Conservation (phyloP, 2,113 vertebrate species). For the Mastomys natalensis region DNA sequence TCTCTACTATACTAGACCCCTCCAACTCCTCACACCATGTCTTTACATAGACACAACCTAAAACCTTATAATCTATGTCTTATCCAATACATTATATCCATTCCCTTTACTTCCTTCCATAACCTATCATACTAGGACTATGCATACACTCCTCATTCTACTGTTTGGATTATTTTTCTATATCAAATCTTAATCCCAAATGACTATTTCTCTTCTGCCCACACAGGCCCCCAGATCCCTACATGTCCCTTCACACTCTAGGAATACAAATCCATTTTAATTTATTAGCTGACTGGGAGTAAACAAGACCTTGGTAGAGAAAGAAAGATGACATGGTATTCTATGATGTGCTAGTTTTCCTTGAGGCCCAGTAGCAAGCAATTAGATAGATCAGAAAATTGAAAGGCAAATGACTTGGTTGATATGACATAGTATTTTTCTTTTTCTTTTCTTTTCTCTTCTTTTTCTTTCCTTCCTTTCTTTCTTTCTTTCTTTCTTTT, state of each 20-base stretch:
- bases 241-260: not conserved
- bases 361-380: not conserved
- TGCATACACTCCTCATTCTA: not conserved
- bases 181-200: not conserved
- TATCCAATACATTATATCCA: not conserved
- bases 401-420: not conserved
- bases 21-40: not conserved
- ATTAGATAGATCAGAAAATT: not conserved
- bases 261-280: not conserved
- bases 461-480: too few relatives aligned
- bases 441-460: too few relatives aligned
- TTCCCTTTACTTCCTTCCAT: too few relatives aligned
- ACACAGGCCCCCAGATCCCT: not conserved
- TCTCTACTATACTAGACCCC: not conserved
- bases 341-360: not conserved
- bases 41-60: rapidly evolving
- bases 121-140: not conserved
- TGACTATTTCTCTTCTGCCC: not conserved
- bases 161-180: not conserved
- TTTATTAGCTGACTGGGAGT: not conserved
- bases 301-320: rapidly evolving
- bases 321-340: not conserved
- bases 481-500: too few relatives aligned
- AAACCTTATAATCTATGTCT: not conserved
- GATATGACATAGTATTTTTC: too few relatives aligned